Evolutionary conservation across 2,888 invertebrate species (phyloP).

Genomic region (Lochmaea crataegi): DNA sequence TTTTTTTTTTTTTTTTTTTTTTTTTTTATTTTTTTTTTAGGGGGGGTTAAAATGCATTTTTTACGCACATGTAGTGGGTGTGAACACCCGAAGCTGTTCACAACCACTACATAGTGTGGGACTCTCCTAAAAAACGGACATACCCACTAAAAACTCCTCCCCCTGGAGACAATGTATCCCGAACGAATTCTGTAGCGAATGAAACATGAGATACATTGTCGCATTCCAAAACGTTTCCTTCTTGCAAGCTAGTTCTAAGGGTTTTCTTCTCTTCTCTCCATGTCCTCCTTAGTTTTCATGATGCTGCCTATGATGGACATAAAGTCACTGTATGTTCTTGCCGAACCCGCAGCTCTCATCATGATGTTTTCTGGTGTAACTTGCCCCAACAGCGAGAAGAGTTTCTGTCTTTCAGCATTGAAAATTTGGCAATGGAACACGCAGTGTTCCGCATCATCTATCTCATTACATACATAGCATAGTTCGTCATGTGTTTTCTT

Average conservation of each 20-base stretch:
- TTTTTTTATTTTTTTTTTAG: not conserved
- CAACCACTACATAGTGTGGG: not conserved
- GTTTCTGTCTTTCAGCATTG: not conserved
- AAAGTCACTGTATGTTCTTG: not conserved
- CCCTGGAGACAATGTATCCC: not conserved
- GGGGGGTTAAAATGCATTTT: not conserved
- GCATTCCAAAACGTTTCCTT: not conserved
- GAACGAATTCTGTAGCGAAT: not conserved
- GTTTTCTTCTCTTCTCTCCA: not conserved
- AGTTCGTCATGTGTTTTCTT: not conserved
- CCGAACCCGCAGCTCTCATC: not conserved
- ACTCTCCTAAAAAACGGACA: not conserved
- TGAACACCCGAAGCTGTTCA: not conserved
- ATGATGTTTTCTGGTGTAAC: not conserved
- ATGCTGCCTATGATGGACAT: not conserved
- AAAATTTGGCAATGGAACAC: not conserved
- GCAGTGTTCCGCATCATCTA: conserved; percentile 1
- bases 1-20: no score
- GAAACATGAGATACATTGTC: not conserved
- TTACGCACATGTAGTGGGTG: not conserved
- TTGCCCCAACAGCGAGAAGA: not conserved
- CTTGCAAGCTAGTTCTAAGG: not conserved
- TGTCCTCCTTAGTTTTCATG: not conserved
- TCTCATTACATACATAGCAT: not conserved
- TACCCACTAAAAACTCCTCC: not conserved